Evolutionary conservation across 1,140 invertebrate genomes (phyloP).

Genomic region (Achroia grisella): DNA sequence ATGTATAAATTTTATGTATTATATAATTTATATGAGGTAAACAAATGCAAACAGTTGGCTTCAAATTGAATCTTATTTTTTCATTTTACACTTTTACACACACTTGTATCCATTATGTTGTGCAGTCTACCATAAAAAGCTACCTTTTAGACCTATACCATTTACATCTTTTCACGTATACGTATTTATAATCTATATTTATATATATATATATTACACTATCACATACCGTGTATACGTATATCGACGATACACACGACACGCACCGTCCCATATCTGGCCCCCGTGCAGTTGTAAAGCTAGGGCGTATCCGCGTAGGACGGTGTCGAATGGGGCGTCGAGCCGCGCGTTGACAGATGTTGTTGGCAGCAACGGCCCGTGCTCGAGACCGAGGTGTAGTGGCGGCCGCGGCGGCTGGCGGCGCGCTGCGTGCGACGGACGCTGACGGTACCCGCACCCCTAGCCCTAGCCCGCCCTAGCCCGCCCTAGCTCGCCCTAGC

Average conservation of each 20-base stretch:
- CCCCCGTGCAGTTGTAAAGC: conserved; percentile 37
- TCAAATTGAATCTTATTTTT: too few species aligned
- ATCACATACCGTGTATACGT: too few species aligned
- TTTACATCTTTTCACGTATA: too few species aligned
- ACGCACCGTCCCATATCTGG: conserved; percentile 35
- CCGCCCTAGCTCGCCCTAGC: conserved; percentile 6
- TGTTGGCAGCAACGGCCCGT: conserved; percentile 68
- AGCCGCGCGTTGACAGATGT: conserved; percentile 65
- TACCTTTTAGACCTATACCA: too few species aligned
- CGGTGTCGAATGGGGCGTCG: conserved; percentile 61
- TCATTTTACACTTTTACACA: too few species aligned
- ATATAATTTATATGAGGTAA: too few species aligned
- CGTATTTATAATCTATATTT: too few species aligned
- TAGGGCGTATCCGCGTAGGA: conserved; percentile 54
- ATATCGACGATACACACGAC: neutral
- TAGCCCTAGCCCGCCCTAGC: conserved; percentile 17
- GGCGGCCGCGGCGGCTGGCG: conserved; percentile 53
- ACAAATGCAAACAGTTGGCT: too few species aligned
- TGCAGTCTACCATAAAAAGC: too few species aligned
- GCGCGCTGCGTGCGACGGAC: conserved; percentile 44
- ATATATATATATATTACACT: too few species aligned
- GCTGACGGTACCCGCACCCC: conserved; percentile 55
- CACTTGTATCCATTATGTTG: too few species aligned
- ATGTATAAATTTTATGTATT: too few species aligned
- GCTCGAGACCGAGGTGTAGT: conserved; percentile 73